Conservation (phyloP, 2,888 invertebrate genomes). For the Drosophila eohydei region DNA sequence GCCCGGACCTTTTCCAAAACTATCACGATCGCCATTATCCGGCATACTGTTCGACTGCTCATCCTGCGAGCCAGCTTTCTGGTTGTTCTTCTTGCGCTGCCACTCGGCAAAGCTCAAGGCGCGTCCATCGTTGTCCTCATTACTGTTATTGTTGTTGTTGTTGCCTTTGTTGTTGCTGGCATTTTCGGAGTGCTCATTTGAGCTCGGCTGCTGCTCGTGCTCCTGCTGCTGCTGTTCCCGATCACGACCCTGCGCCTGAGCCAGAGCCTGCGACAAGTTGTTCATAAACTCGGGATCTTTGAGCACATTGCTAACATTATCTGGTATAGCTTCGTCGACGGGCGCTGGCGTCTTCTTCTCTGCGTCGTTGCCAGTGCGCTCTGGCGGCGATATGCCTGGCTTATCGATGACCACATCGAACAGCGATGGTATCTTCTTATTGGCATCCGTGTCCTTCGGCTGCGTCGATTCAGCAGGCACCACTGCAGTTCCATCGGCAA, state of each 20-base stretch:
- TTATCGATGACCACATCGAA: conserved; percentile 79
- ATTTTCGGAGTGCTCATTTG: conserved; percentile 18
- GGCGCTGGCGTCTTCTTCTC: conserved; percentile 4
- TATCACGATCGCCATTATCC: background rate
- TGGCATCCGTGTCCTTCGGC: conserved; percentile 5
- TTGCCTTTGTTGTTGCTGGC: conserved; percentile 31
- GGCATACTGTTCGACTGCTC: background rate
- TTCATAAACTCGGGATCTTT: conserved; percentile 83
- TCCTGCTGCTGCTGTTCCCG: conserved; percentile 20
- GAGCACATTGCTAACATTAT: conserved; percentile 74
- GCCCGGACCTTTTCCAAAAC: conserved; percentile 4
- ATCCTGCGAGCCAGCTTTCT: background rate
- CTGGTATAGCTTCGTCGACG: conserved; percentile 31
- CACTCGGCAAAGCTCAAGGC: conserved; percentile 73
- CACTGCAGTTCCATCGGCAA: conserved; percentile 80
- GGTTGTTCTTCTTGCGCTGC: conserved; percentile 69
- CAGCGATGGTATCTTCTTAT: conserved; percentile 79
- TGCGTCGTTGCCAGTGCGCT: background rate
- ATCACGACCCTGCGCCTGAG: conserved; percentile 74
- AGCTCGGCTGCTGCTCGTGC: conserved; percentile 19
- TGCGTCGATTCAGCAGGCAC: background rate
- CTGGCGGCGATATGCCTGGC: conserved; percentile 38
- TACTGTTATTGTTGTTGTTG: conserved; percentile 4
- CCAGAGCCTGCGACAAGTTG: conserved; percentile 79
- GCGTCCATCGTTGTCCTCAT: conserved; percentile 37